Percentiles rank a stretch among this genome's conserved stretches.
phyloP scores from a whole-genome alignment of 2,888 invertebrate species.

The Auanema sp. region DNA sequence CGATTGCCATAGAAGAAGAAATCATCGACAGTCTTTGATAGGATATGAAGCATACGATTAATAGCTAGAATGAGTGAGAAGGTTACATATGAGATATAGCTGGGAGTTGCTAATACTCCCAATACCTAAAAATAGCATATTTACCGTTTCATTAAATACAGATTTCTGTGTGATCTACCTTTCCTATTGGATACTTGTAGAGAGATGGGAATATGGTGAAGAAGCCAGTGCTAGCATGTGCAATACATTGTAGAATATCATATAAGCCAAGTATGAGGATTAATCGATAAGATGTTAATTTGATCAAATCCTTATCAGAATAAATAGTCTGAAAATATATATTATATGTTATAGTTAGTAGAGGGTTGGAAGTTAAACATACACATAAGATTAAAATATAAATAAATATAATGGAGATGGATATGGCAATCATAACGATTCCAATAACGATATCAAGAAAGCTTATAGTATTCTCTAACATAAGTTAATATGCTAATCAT shows the following conservation, averaged over 20 bases:
- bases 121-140: slow-evolving; percentile 24
- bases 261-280: slow-evolving; percentile 49
- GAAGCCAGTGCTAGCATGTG: slow-evolving; percentile 50
- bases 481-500: too few species aligned
- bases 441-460: too few species aligned
- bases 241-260: slow-evolving; percentile 48
- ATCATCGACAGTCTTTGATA: slow-evolving; percentile 34
- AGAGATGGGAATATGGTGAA: slow-evolving; percentile 46
- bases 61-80: slow-evolving; percentile 49
- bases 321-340: slow-evolving; percentile 47
- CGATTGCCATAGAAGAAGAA: slow-evolving; percentile 25
- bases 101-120: slow-evolving; percentile 52
- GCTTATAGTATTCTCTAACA: too few species aligned
- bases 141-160: too few species aligned
- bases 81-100: slow-evolving; percentile 52
- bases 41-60: slow-evolving; percentile 43
- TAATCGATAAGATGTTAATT: slow-evolving; percentile 50
- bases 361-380: too few species aligned
- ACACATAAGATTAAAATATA: too few species aligned
- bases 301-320: slow-evolving; percentile 44
- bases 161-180: slow-evolving; percentile 21
- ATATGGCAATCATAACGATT: too few species aligned
- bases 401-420: too few species aligned
- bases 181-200: slow-evolving; percentile 36
- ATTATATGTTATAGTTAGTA: too few species aligned